Evolutionary conservation across 2,888 invertebrate genomes (phyloP).

Genomic region (Chymomyza amoena): DNA sequence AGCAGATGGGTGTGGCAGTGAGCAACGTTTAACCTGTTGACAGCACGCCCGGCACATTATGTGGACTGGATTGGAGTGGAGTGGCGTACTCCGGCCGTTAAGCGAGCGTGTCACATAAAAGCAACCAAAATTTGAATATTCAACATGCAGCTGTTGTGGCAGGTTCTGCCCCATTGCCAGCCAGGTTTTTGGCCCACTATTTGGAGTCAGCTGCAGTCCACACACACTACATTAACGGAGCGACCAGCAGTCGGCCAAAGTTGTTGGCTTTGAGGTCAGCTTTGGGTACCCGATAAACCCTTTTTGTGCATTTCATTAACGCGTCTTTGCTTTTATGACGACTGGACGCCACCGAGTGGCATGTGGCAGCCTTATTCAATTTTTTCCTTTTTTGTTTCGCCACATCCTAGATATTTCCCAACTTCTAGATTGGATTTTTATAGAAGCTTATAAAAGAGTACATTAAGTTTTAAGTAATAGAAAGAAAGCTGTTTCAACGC

Average conservation of each 20-base stretch:
- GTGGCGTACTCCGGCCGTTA: slow-evolving; percentile 1
- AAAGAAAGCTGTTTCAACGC: no score
- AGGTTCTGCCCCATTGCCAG: not conserved
- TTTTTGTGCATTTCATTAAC: slow-evolving; percentile 30
- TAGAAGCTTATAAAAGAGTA: no score
- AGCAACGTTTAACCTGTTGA: slow-evolving; percentile 53
- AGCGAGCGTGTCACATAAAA: slow-evolving; percentile 41
- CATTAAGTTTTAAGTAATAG: no score
- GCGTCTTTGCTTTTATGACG: not conserved
- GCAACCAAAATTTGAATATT: not conserved
- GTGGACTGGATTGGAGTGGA: no score
- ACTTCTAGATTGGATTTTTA: not conserved
- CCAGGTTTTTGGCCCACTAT: no score
- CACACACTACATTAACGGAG: not conserved
- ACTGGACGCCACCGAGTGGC: not conserved
- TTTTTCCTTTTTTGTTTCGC: not conserved
- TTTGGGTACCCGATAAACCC: slow-evolving; percentile 47
- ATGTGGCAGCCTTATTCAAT: not conserved
- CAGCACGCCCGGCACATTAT: slow-evolving; percentile 20
- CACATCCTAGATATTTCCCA: not conserved
- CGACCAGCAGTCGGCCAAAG: not conserved
- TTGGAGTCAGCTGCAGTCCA: not conserved
- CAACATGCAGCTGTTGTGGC: not conserved
- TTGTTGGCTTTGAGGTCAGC: slow-evolving; percentile 49
- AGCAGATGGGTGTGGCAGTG: slow-evolving; percentile 17